phyloP scores from a whole-genome alignment of 2,113 vertebrate species.

The Tapirus terrestris region DNA sequence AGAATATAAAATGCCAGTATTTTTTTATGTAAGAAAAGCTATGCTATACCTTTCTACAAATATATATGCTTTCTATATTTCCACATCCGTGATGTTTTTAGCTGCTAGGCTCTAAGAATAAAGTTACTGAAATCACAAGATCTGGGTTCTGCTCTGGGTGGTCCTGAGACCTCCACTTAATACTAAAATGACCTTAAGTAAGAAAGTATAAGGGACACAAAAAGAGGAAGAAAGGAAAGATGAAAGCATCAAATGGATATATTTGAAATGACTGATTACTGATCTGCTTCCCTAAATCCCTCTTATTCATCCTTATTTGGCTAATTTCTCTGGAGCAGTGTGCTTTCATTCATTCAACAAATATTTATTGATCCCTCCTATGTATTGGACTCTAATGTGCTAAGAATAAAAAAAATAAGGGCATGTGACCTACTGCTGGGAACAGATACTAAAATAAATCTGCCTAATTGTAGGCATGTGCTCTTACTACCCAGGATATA shows the following conservation, averaged over 20 bases:
- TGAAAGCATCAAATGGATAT: background rate
- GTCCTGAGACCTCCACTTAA: background rate
- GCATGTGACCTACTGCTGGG: background rate
- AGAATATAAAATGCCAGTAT: background rate
- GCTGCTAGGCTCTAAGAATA: background rate
- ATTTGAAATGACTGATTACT: background rate
- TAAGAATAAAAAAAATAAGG: background rate
- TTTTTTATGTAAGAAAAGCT: background rate
- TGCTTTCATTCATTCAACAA: slow-evolving; percentile 2
- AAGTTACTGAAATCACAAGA: background rate
- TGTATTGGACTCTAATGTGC: background rate
- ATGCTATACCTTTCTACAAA: background rate
- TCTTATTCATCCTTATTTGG: background rate
- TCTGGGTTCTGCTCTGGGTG: background rate
- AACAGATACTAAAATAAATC: background rate
- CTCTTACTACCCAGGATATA: background rate
- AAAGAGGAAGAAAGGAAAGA: background rate
- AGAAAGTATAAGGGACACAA: background rate
- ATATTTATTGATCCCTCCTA: background rate
- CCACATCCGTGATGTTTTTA: background rate
- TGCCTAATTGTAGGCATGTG: background rate
- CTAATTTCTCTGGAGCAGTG: background rate
- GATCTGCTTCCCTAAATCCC: background rate
- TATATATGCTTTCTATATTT: background rate
- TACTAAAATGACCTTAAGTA: background rate